Base-by-base conservation (phyloP, 1,140 invertebrate genomes). In the Portunus trituberculatus region DNA sequence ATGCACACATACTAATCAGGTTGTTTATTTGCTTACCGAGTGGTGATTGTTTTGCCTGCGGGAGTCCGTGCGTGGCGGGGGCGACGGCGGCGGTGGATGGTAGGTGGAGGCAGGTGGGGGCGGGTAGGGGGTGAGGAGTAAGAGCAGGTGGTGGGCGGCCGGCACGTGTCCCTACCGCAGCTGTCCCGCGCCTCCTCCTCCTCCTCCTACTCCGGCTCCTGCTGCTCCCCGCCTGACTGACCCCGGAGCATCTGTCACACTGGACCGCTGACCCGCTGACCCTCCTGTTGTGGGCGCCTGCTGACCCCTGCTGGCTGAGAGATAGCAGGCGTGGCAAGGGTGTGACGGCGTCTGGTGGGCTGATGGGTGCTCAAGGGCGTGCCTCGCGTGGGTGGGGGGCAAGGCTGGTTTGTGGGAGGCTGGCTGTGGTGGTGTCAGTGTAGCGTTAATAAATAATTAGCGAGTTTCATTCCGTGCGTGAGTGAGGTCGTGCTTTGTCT, bases 131-230 rank as follows among this genome's bases (percentile, higher is more conserved):
- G 16, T 12, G 20, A 8, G 67, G 67, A 20, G 67, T 7, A 76
- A 76, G 67, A 20, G 20, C 67, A 76, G 67, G 67, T 76, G 67
- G 67, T 76, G 20, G 67, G 67, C 67, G 67, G 6, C 67, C 67
- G 67, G 67, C 67, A 76, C 67, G 67, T 76, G 67, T 76, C 67
- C n/a, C n/a, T n/a, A 76, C 67, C 67, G 67, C 67, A 76, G 67
- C 67, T 76, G 67, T 59, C 52, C 52, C 39, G 39, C 39, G 39
- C 39, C 39, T 39, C 52, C 52, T 59, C 52, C 52, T 59, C 52
- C 67, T 76, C 67, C 7, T 76, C 52, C 52, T 59, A 2, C 67
- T 76, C 67, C 7, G 12, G 12, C 67, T 76, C 67, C 67, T 76
- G 12, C 67, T 76, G 12, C 25, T 76, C 20, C 20, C 67, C 67